Evolutionary conservation across 2,888 invertebrate genomes (phyloP).

Genomic region (Sericinus montela): DNA sequence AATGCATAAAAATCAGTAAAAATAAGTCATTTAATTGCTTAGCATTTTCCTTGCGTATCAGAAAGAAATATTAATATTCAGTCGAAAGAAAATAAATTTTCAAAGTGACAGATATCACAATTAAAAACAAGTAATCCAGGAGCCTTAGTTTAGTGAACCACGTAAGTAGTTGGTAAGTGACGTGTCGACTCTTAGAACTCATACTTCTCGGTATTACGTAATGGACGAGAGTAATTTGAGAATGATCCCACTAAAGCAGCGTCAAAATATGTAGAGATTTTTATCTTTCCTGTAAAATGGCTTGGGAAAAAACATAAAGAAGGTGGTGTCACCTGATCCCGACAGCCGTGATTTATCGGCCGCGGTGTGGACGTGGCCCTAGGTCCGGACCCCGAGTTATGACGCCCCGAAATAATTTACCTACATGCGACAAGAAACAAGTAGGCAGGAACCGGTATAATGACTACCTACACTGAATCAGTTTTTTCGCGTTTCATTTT

Average conservation of each 20-base stretch:
- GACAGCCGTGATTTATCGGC: slow-evolving; percentile 70
- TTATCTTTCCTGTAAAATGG: slow-evolving; percentile 79
- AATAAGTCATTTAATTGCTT: too few species aligned
- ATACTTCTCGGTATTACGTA: slow-evolving; percentile 68
- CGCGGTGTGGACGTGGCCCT: slow-evolving; percentile 74
- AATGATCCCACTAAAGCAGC: slow-evolving; percentile 72
- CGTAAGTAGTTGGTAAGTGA: too few species aligned
- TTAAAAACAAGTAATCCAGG: too few species aligned
- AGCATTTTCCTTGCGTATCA: too few species aligned
- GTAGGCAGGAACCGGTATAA: slow-evolving; percentile 45
- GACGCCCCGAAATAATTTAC: slow-evolving; percentile 69
- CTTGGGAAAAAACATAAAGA: slow-evolving; percentile 81
- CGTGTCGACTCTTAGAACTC: slow-evolving; percentile 42
- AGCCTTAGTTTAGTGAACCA: too few species aligned
- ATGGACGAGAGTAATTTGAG: slow-evolving; percentile 76
- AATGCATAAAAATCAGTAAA: too few species aligned
- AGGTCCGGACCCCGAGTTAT: slow-evolving; percentile 68
- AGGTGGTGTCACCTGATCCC: slow-evolving; percentile 79
- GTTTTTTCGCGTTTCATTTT: slow-evolving; percentile 4
- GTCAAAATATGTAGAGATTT: slow-evolving; percentile 80
- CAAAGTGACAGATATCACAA: too few species aligned
- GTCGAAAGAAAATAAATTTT: too few species aligned
- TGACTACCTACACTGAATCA: slow-evolving; percentile 36
- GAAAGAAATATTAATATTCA: too few species aligned
- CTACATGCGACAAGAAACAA: slow-evolving; percentile 57